Evolutionary conservation across 2,113 vertebrate species (phyloP), one percentile per base, ranked within the genome.

Genomic region (Platysternon megacephalum): DNA sequence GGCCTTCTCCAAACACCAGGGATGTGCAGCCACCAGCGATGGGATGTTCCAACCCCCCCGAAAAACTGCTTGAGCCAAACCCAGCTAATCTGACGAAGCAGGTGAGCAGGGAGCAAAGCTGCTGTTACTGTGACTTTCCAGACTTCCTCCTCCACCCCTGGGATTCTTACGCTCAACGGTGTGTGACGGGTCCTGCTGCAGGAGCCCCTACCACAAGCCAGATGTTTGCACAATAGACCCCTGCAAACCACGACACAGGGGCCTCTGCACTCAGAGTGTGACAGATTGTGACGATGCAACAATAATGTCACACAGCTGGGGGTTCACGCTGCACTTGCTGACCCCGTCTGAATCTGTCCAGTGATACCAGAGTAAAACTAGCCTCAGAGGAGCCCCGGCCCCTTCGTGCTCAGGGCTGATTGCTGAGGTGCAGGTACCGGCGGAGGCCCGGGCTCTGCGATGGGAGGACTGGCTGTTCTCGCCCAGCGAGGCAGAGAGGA

Each of bases 401-500:
- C 28, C 29, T 6, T 13, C 0, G 29, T 3, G 13, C 29, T 14
- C 58, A 32, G 58, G 58, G 56, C 56, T 58, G 56, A 11, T 56
- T 56, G 55, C 55, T 56, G 26, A 56, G 24, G 24, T 11, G 55
- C 55, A 11, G 55, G 24, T 26, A 26, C 55, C 55, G 11, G 19
- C 52, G 6, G 17, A 52, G 51, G 51, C 51, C 51, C 6, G 5
- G 51, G 6, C 51, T 52, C 51, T 17, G 16, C 17, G 51, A 16
- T 6, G 17, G 51, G 17, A 52, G 17, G 51, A 2, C 0, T 0
- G 26, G 51, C 88, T 82, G 21, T 28, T 26, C 84, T 11, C 1
- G 93, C 90, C 86, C 89, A 84, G 86, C 0, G 11, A 89, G 87
- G 93, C 95, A 72, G 83, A 82, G 90, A 90, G 22, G 0, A 65